Base-by-base conservation (phyloP, 2,888 invertebrate genomes). In the Limnephilus auricula region DNA sequence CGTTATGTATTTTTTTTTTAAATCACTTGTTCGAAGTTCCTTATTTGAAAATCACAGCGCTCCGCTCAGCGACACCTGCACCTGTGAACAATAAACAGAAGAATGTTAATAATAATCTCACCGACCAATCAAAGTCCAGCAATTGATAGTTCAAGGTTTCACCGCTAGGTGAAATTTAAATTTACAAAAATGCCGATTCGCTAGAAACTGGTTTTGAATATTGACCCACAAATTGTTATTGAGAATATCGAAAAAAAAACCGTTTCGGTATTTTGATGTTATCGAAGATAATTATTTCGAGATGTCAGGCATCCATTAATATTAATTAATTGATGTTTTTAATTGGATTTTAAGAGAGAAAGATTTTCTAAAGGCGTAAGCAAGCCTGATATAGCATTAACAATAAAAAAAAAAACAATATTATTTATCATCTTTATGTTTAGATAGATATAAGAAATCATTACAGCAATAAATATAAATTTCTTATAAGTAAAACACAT, bases 51-150 rank as follows among this genome's bases (percentile, higher is more conserved):
- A 82, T 82, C n/a, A 34, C 82, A 82, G 82, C 15, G 34, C 37
- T 40, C n/a, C 85, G 37, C 15, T 15, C 25, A 37, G 85, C 50
- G 50, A 65, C 32, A 65, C 82, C 87, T 82, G 25, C 31, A 87
- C 88, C 90, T 88, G 90, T 32, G 80, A 90, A 82, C 88, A 90
- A 90, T 45, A 90, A 90, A 90, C 34, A 86, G 15, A 87, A 78
- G 88, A 90, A 50, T 90, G 90, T 90, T 79, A 79, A 79, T 30
- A 89, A 50, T 65, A 50, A 65, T 87, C 31, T 31, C 18, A 25
- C n/a, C 13, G 25, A 12, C 84, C 84, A 84, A 84, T 85, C 30
- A 85, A 45, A 6, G 78, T 25, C 65, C 31, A 34, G 87, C 65
- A 9, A 45, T 25, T 50, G 87, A 87, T 50, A 50, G 87, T 87